Conservation (phyloP, 2,888 invertebrate genomes). For the Aphelenchoides bicaudatus region DNA sequence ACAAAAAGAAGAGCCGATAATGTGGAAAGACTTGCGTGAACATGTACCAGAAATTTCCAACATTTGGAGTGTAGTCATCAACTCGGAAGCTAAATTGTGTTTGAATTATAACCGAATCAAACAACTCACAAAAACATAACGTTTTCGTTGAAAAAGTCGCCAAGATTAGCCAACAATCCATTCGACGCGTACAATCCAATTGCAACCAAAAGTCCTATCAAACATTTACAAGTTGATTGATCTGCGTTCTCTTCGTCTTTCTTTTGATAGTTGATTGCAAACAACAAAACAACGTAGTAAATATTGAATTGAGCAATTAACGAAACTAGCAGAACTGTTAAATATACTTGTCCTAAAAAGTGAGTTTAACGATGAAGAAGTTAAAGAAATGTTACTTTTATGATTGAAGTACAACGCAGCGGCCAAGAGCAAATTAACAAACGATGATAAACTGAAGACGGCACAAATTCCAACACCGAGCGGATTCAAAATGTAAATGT, state of each 20-base stretch:
- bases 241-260: neutral
- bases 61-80: slow-evolving; percentile 89
- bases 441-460: slow-evolving; percentile 36
- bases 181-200: slow-evolving; percentile 11
- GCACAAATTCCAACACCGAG: slow-evolving; percentile 41
- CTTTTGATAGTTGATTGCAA: slow-evolving; percentile 8
- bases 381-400: neutral
- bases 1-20: slow-evolving; percentile 87
- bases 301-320: slow-evolving; percentile 30
- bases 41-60: slow-evolving; percentile 98
- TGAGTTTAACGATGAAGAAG: neutral
- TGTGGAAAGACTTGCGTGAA: slow-evolving; percentile 98
- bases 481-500: slow-evolving; percentile 49
- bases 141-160: slow-evolving; percentile 12
- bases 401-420: slow-evolving; percentile 26
- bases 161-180: neutral
- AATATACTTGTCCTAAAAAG: slow-evolving; percentile 22
- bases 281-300: slow-evolving; percentile 32
- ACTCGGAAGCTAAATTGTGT: slow-evolving; percentile 66
- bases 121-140: slow-evolving; percentile 8
- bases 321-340: slow-evolving; percentile 23
- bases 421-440: slow-evolving; percentile 35
- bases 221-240: too few species aligned
- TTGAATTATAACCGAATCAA: too few species aligned
- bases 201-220: too few species aligned